These are phyloP conservation scores for Bujurquina vittata DNA, from an alignment of 2,113 vertebrate genomes.

Conservation along the genomic window DNA sequence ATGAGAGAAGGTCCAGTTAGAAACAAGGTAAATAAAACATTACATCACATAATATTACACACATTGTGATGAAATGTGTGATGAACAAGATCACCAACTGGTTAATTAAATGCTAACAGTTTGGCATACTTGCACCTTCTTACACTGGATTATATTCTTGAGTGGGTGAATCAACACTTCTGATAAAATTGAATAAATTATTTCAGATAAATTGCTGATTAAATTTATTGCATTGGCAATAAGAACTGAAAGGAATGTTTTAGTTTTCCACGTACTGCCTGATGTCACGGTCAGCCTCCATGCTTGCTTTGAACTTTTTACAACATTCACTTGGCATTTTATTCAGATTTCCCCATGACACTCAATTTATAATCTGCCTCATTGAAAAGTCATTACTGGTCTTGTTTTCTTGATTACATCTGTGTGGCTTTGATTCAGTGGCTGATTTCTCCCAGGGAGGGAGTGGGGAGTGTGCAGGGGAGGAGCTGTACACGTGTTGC, in stretches of 20 bases:
- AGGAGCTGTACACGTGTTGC: conserved; percentile 76
- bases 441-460: conserved; percentile 76
- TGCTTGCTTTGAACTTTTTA: conserved; percentile 35
- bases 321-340: conserved; percentile 22
- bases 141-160: too few relatives aligned
- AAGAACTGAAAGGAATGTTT: background rate
- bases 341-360: conserved; percentile 50
- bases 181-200: too few relatives aligned
- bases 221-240: too few relatives aligned
- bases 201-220: too few relatives aligned
- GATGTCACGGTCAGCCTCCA: background rate
- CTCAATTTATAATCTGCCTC: conserved; percentile 82
- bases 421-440: conserved; percentile 82
- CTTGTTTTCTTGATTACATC: conserved; percentile 82
- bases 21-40: too few relatives aligned
- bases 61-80: too few relatives aligned
- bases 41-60: too few relatives aligned
- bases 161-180: too few relatives aligned
- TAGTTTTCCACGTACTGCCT: background rate
- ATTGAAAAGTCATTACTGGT: conserved; percentile 87
- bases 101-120: too few relatives aligned
- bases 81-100: too few relatives aligned
- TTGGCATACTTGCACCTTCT: too few relatives aligned
- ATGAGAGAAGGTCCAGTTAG: too few relatives aligned
- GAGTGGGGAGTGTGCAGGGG: conserved; percentile 72